Percentiles rank a stretch among this genome's conserved stretches.
Evolutionary conservation across 2,797 vertebrate species (phyloP).

Genomic region (Brachymystax lenok): DNA sequence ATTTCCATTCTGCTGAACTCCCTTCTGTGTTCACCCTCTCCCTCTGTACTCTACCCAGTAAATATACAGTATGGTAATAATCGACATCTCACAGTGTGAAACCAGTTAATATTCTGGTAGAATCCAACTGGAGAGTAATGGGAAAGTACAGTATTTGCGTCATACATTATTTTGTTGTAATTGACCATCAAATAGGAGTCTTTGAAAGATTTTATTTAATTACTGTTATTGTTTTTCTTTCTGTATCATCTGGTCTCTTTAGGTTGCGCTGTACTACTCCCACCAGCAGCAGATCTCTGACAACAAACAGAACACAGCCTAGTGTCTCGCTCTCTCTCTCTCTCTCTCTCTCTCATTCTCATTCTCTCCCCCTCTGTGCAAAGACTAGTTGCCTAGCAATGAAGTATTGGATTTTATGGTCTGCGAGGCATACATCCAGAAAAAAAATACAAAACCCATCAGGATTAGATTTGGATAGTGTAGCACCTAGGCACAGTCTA

Average conservation of each 20-base stretch:
- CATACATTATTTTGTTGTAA: constrained; percentile 46
- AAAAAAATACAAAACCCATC: constrained; percentile 57
- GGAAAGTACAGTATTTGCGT: constrained; percentile 16
- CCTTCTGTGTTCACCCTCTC: constrained; percentile 30
- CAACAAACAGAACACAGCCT: constrained; percentile 54
- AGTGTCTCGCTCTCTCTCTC: background rate
- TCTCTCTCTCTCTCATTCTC: no score
- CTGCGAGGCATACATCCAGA: constrained; percentile 70
- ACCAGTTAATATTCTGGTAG: constrained; percentile 40
- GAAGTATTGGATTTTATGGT: constrained; percentile 78
- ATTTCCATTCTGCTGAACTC: constrained; percentile 70
- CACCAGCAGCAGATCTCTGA: constrained; percentile 67
- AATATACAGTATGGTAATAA: constrained; percentile 53
- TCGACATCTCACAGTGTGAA: constrained; percentile 18
- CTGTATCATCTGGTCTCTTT: constrained; percentile 54
- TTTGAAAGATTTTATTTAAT: constrained; percentile 54
- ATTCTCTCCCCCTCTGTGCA: constrained; percentile 60
- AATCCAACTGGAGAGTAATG: constrained; percentile 18
- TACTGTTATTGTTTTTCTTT: constrained; percentile 38
- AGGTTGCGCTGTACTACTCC: constrained; percentile 62
- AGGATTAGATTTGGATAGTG: constrained; percentile 68
- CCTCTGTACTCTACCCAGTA: constrained; percentile 56
- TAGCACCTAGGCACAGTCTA: constrained; percentile 45
- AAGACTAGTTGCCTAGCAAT: constrained; percentile 86
- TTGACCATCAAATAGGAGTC: constrained; percentile 31